Conservation (phyloP, 2,888 invertebrate species). For the Catocala nupta region DNA sequence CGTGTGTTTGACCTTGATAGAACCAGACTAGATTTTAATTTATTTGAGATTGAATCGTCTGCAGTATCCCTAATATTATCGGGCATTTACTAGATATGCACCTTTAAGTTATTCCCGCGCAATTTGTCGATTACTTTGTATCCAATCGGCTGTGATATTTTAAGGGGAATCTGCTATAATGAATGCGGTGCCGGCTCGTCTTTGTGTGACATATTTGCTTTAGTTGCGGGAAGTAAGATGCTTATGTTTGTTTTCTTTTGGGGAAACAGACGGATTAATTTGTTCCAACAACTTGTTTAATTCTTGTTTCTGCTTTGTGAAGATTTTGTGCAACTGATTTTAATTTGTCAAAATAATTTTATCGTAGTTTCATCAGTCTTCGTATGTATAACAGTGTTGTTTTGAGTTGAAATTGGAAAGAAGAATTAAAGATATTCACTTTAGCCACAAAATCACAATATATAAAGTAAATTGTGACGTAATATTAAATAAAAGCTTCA, state of each 20-base stretch:
- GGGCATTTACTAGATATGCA: slow-evolving; percentile 53
- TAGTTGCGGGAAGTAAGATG: slow-evolving; percentile 4
- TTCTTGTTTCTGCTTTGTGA: background rate
- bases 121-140: slow-evolving; percentile 57
- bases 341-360: too few relatives aligned
- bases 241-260: slow-evolving; percentile 5
- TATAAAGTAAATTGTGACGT: too few relatives aligned
- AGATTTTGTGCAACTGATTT: too few relatives aligned
- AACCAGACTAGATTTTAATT: background rate
- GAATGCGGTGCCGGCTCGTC: slow-evolving; percentile 30
- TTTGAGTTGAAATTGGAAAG: too few relatives aligned
- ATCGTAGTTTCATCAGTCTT: too few relatives aligned
- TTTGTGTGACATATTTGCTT: slow-evolving; percentile 32
- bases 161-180: slow-evolving; percentile 50
- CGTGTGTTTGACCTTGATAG: background rate
- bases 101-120: slow-evolving; percentile 50
- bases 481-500: too few relatives aligned
- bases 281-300: background rate
- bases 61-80: slow-evolving; percentile 32
- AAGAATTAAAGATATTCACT: too few relatives aligned
- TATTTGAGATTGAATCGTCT: background rate
- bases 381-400: too few relatives aligned
- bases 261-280: background rate
- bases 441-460: too few relatives aligned
- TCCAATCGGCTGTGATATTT: slow-evolving; percentile 53